Percentiles rank a stretch among this genome's conserved stretches.
phyloP scores from a whole-genome alignment of 2,797 vertebrate species.

The Sebastes trivittatus region DNA sequence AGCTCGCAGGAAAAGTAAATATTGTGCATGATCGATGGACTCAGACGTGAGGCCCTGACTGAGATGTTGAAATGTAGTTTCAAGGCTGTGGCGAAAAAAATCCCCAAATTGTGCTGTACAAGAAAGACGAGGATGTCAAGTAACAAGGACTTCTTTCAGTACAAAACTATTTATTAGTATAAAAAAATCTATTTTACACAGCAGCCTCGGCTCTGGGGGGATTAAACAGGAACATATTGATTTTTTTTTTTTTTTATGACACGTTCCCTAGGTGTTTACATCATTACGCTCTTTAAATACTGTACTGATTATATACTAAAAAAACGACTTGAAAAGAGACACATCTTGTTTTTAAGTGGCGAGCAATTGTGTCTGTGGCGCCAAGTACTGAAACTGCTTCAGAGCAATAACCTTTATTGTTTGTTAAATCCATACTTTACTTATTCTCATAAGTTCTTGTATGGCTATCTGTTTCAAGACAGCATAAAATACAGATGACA shows the following conservation, averaged over 20 bases:
- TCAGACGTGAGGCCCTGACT: background rate
- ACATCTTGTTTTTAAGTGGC: background rate
- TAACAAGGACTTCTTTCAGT: background rate
- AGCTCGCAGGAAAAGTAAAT: background rate
- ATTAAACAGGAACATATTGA: background rate
- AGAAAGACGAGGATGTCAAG: constrained; percentile 13
- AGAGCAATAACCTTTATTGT: background rate
- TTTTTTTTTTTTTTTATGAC: background rate
- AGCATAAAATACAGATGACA: background rate
- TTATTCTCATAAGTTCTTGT: background rate
- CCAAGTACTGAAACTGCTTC: background rate
- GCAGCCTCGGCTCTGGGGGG: background rate
- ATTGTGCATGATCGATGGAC: background rate
- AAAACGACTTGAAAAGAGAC: background rate
- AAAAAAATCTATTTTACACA: constrained; percentile 1
- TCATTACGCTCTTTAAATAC: background rate
- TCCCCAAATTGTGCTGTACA: background rate
- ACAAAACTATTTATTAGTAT: background rate
- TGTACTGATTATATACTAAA: background rate
- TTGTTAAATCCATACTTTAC: background rate
- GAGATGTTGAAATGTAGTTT: constrained; percentile 13
- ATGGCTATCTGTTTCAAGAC: background rate
- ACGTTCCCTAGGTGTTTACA: background rate
- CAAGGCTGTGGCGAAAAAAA: background rate
- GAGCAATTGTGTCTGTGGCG: background rate